A percentile compares a stretch with the other conserved stretches of the same genome.
These are phyloP conservation scores for Hirudo medicinalis DNA, from an alignment of 1,140 invertebrate species.

Conservation along the genomic window DNA sequence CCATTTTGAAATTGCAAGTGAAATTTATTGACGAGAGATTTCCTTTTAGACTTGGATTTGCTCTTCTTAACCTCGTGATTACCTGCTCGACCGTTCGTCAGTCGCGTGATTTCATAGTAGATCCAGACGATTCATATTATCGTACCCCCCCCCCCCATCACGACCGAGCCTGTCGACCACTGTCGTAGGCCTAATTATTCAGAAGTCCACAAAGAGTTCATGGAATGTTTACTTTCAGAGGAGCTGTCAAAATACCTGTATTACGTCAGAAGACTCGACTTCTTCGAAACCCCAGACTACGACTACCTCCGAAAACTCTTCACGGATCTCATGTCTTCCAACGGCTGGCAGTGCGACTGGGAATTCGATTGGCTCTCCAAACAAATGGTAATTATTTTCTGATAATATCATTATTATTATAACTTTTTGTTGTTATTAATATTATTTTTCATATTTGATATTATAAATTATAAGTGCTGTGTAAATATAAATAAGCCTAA, in stretches of 20 bases:
- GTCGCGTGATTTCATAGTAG: too few relatives aligned
- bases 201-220: too few relatives aligned
- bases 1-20: too few relatives aligned
- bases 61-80: too few relatives aligned
- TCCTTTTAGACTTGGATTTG: too few relatives aligned
- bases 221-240: constrained; percentile 32
- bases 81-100: too few relatives aligned
- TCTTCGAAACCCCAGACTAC: constrained; percentile 99
- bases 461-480: not conserved
- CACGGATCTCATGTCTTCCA: constrained; percentile 80
- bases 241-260: constrained; percentile 86
- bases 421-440: not conserved
- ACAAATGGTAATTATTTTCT: constrained; percentile 47
- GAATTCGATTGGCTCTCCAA: constrained; percentile 98
- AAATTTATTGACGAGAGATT: too few relatives aligned
- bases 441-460: not conserved
- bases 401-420: not conserved
- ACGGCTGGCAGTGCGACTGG: constrained; percentile 80
- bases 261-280: constrained; percentile 91
- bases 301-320: constrained; percentile 92
- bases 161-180: too few relatives aligned
- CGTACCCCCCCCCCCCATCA: too few relatives aligned
- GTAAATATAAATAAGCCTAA: too few relatives aligned
- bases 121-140: too few relatives aligned
- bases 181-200: too few relatives aligned